These are phyloP conservation scores for Sepioteuthis lessoniana DNA, from an alignment of 2,888 invertebrate species.

Conservation along the genomic window DNA sequence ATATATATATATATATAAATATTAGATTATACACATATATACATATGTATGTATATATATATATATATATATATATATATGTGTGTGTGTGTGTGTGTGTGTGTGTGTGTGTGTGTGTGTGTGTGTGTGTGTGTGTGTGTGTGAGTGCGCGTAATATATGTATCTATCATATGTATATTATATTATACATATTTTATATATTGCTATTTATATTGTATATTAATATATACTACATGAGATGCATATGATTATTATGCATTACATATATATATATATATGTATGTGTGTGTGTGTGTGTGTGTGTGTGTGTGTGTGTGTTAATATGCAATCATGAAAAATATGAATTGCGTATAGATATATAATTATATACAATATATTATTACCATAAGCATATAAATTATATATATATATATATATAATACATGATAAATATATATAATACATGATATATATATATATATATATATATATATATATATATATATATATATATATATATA, in stretches of 20 bases:
- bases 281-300: too few species aligned
- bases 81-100: neutral
- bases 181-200: neutral
- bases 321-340: neutral
- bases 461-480: neutral
- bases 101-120: neutral
- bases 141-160: too few species aligned
- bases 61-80: neutral
- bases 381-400: neutral
- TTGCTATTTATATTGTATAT: neutral
- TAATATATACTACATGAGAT: neutral
- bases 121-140: too few species aligned
- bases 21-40: neutral
- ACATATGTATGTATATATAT: neutral
- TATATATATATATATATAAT: neutral
- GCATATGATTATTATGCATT: neutral
- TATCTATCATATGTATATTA: neutral
- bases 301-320: too few species aligned
- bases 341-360: neutral
- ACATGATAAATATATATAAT: too few species aligned
- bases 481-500: neutral
- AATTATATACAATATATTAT: neutral
- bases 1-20: neutral
- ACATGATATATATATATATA: neutral
- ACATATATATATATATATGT: too few species aligned